Evolutionary conservation across 1,140 invertebrate species (phyloP), one percentile per base, ranked within the genome.

Genomic region (Bombus sylvicola): DNA sequence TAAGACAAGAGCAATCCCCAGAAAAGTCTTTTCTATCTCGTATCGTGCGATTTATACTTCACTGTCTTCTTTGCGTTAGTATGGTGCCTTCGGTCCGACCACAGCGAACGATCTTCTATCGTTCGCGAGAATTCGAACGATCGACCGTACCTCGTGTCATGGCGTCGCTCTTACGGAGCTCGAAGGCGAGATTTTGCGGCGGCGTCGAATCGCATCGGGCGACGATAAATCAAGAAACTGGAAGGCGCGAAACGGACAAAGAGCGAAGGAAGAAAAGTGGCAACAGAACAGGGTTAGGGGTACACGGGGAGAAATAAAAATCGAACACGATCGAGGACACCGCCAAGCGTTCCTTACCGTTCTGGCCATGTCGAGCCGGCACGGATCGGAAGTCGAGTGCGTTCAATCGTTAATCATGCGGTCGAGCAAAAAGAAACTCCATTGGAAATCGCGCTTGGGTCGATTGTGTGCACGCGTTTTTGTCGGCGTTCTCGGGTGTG

Each of bases 351-450:
- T 92, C 91, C 77, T 90, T 92, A 82, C 82, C 90, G 84, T 87
- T 79, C 82, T 59, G 86, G 90, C 92, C 59, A 18, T 92, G 92
- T 89, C 90, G 90, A 88, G 88, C 83, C 91, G 88, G 91, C 88
- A 91, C 86, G 80, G 92, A 94, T 94, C 94, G 94, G 94, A 95
- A 95, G 94, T 95, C 94, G 93, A 94, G 94, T 94, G 94, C 94
- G 93, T 94, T 93, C 92, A 89, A 92, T 95, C 94, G 94, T 95
- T 95, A 95, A 95, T 95, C 94, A 95, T 92, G 91, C 76, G 89
- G 85, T 74, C 89, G 81, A 83, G 86, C 87, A 91, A 88, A 93
- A 94, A 93, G 91, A 91, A 93, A 92, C 91, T 91, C 91, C 89
- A 92, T 92, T 91, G 90, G 94, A 92, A 92, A 93, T 92, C 90